Evolutionary conservation across 2,888 invertebrate species (phyloP), one percentile per base, ranked within the genome.

Genomic region (Matsumyia berberina): DNA sequence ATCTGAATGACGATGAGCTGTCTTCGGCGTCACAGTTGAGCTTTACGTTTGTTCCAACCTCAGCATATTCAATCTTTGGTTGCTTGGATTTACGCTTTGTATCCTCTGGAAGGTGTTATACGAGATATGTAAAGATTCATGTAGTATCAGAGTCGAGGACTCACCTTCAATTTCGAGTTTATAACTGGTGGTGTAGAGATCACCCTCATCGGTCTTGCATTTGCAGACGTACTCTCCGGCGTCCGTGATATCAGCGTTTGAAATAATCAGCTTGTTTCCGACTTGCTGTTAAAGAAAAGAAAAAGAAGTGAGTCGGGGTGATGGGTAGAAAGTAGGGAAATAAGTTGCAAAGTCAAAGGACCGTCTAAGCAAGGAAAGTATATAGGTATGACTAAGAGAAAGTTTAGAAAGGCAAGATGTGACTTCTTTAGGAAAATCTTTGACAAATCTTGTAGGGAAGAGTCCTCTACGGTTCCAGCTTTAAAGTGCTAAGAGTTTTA

Each of bases 151-250:
- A 6, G 35, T 11, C 11, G 1, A 7, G 0, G 3, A n/a, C 57
- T 87, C 88, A 79, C 88, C 87, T 86, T 90, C 90, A 58, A 92
- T 89, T 66, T 88, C 90, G 87, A 94, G 92, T 88, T 93, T 93
- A 42, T 93, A 94, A 87, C 91, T 93, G 72, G 92, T 92, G 15
- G 92, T 88, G 87, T 93, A 91, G 88, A 95, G 90, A 90, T 93
- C 89, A 76, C 93, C 89, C 89, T 94, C 90, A 87, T 92, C 88
- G 87, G 93, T 93, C 89, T 93, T 90, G 92, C 95, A 92, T 88
- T 94, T 91, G 90, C 99, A 99, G 39, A 97, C 94, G 91, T 98
- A 99, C 76, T 94, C 94, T 46, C 98, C 99, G 44, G 96, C 96
- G 91, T 99, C 98, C 0, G 95, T 93, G 0, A 93, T 92, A 88